Base-by-base conservation (phyloP, 2,113 vertebrate species). In the Ammodytes dubius region DNA sequence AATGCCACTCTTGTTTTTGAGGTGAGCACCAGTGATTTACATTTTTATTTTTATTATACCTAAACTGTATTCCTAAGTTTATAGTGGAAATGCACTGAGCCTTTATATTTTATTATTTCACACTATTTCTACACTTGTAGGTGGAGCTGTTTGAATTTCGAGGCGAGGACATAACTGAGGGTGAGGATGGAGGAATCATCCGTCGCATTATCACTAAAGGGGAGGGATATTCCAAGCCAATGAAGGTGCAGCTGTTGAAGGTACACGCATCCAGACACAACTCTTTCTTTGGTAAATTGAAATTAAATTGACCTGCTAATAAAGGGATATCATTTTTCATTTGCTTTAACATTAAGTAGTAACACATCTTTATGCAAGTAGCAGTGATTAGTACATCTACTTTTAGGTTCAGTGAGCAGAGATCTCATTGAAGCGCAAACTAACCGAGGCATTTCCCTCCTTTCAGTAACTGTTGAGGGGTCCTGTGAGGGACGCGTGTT, bases 81-180 rank as follows among this genome's bases (percentile, higher is more conserved):
- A 7, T 57, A 7, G 10, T 58, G 64, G 13, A 35, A 50, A n/a
- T 27, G 15, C 15, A 4, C n/a, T 39, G 9, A 45, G 45, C 2
- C 0, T 47, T 40, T 49, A 8, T 35, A 2, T 1, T 1, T 45
- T 64, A 10, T 76, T 45, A 0, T 35, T 59, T 70, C 45, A 8
- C 47, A 8, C 69, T n/a, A 2, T 82, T 11, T 83, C 10, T 54
- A 35, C n/a, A 4, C 59, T 39, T 73, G 6, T 63, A 99, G 98
- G 95, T 99, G 46, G 98, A 99, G 80, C 91, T 99, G 58, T 99
- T 98, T 93, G 97, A 98, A 65, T 99, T 99, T 93, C 96, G 92
- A 53, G 97, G 97, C 0, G 97, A 99, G 72, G 98, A 99, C 84
- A 94, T 99, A 57, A 97, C 97, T 0, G 96, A 97, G 0, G 96